Evolutionary conservation across 1,140 invertebrate species (phyloP).

Genomic region (Adelges cooleyi): DNA sequence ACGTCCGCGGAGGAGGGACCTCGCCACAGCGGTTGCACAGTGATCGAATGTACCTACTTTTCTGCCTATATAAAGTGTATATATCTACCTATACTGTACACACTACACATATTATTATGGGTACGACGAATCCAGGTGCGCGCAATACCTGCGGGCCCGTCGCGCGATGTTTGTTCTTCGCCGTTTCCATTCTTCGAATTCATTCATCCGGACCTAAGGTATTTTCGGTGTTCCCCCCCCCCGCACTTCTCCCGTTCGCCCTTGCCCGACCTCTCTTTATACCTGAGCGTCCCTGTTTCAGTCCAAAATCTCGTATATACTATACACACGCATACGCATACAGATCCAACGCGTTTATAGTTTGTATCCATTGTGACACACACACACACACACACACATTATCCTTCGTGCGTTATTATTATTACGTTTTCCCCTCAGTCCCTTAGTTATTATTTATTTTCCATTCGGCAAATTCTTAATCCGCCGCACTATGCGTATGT

Average conservation of each 20-base stretch:
- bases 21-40: no score
- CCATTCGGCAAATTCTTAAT: neutral
- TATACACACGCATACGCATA: neutral
- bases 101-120: no score
- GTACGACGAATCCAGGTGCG: no score
- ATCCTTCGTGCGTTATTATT: neutral
- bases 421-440: neutral
- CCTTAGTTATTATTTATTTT: neutral
- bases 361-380: constrained; percentile 14
- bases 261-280: neutral
- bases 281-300: neutral
- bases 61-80: no score
- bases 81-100: no score
- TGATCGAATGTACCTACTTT: no score
- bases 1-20: neutral
- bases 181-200: constrained; percentile 23
- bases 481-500: neutral
- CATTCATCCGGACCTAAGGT: constrained; percentile 26
- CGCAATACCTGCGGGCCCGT: no score
- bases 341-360: neutral
- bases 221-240: neutral
- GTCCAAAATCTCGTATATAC: neutral
- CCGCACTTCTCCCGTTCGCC: neutral
- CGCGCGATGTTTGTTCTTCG: constrained; percentile 24
- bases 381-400: neutral